Base-by-base conservation (phyloP, 2,113 vertebrate species). In the Trematocara unimaculatum region DNA sequence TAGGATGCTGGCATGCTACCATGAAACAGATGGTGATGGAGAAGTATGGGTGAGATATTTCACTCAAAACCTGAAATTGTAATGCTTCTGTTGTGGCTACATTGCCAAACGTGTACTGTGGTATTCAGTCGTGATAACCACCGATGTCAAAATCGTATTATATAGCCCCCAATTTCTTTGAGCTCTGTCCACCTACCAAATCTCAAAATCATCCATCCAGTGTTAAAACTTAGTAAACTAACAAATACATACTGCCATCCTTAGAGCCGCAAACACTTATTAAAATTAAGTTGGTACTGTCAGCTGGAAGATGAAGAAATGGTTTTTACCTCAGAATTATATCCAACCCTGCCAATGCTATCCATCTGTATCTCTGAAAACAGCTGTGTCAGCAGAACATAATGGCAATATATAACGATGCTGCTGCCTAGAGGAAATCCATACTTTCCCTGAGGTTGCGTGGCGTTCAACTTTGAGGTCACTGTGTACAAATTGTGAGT, bases 321-420 rank as follows among this genome's bases (percentile, higher is more conserved):
- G 26, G 11, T 86, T 84, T 31, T 18, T 53, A 17, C 45, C 29
- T 55, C 29, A 29, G n/a, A 88, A 18, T 89, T 87, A 89, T 85
- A 83, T 17, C 81, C 23, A 81, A 86, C 78, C 67, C 84, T 74
- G 84, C 79, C 86, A 70, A 90, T 84, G 40, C 38, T 55, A 51
- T 82, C 78, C 42, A 35, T 47, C 70, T 15, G 3, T 56, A 49
- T 77, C 67, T 40, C n/a, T 55, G 56, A 87, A 92, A 87, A 90
- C 31, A 53, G 82, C 85, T 62, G 8, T 31, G 72, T 92, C 86
- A 89, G 85, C 88, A 53, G 35, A 83, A 84, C 79, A 55, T 56
- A 78, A 79, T 20, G 56, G 56, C 45, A 49, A 84, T 88, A 79
- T 81, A 94, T 91, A 31, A 31, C 56, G 83, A 93, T 31, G 23